phyloP scores from a whole-genome alignment of 2,888 invertebrate genomes.

The Lasioglossum calceatum region DNA sequence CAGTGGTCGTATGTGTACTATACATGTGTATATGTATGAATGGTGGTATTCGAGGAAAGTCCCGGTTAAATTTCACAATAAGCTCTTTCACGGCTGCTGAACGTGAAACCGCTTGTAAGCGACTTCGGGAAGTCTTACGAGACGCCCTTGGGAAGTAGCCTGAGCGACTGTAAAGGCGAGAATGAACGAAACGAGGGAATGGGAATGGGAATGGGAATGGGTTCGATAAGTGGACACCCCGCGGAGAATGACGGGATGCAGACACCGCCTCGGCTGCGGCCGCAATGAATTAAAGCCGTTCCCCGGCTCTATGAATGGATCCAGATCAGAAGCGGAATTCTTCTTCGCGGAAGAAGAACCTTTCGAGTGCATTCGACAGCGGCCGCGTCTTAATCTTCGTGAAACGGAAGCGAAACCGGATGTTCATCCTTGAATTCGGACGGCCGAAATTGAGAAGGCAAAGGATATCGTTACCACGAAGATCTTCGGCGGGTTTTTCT shows the following conservation, averaged over 20 bases:
- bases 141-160: slow-evolving; percentile 56
- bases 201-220: slow-evolving; percentile 28
- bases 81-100: slow-evolving; percentile 61
- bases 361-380: slow-evolving; percentile 38
- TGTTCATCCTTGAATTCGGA: slow-evolving; percentile 47
- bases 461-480: background rate
- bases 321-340: slow-evolving; percentile 49
- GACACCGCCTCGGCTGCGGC: slow-evolving; percentile 33
- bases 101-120: slow-evolving; percentile 59
- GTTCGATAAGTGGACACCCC: slow-evolving; percentile 67
- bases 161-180: slow-evolving; percentile 57
- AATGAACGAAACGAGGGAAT: slow-evolving; percentile 58
- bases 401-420: slow-evolving; percentile 51
- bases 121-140: slow-evolving; percentile 53
- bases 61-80: slow-evolving; percentile 67
- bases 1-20: background rate
- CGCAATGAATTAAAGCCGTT: slow-evolving; percentile 58
- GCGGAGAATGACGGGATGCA: slow-evolving; percentile 65
- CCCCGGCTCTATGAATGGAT: slow-evolving; percentile 58
- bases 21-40: slow-evolving; percentile 30
- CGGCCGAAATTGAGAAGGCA: background rate
- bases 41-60: slow-evolving; percentile 58
- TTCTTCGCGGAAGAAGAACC: slow-evolving; percentile 16
- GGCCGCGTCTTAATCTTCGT: slow-evolving; percentile 39
- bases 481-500: background rate